These are phyloP conservation scores for Cossypha polioptera DNA, from an alignment of 2,797 vertebrate genomes.

Conservation along the genomic window DNA sequence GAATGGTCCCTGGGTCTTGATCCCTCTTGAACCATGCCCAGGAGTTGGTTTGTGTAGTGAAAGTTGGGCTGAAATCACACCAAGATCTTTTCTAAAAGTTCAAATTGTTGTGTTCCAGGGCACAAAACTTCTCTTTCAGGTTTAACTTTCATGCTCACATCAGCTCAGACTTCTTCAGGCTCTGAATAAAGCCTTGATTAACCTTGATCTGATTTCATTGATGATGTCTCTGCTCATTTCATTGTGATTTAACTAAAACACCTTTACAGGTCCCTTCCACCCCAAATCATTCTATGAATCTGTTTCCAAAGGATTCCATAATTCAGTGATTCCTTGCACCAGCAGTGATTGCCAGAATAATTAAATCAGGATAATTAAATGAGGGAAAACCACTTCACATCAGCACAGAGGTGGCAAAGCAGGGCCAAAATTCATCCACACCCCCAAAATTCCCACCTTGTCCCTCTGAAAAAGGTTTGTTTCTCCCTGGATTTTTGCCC, in stretches of 20 bases:
- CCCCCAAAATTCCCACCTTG: background rate
- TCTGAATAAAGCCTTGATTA: background rate
- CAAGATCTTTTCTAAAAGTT: background rate
- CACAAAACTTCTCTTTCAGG: background rate
- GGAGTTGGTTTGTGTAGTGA: too few relatives aligned
- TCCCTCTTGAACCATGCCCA: background rate
- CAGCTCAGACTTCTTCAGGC: background rate
- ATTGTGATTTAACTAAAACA: background rate
- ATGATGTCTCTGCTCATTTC: background rate
- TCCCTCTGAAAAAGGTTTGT: background rate
- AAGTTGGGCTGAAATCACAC: background rate
- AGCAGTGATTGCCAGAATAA: background rate
- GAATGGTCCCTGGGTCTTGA: background rate
- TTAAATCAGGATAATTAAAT: background rate
- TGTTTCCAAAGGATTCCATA: background rate
- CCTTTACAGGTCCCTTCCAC: background rate
- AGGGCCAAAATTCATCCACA: too few relatives aligned
- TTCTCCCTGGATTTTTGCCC: background rate
- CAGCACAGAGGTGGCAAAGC: background rate
- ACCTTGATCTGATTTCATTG: too few relatives aligned
- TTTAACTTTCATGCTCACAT: accelerated
- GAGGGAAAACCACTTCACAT: background rate
- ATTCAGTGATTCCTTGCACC: background rate
- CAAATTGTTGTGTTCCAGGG: background rate
- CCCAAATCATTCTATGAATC: accelerated